Evolutionary conservation across 2,888 invertebrate species (phyloP).

Genomic region (Nomada fucata): DNA sequence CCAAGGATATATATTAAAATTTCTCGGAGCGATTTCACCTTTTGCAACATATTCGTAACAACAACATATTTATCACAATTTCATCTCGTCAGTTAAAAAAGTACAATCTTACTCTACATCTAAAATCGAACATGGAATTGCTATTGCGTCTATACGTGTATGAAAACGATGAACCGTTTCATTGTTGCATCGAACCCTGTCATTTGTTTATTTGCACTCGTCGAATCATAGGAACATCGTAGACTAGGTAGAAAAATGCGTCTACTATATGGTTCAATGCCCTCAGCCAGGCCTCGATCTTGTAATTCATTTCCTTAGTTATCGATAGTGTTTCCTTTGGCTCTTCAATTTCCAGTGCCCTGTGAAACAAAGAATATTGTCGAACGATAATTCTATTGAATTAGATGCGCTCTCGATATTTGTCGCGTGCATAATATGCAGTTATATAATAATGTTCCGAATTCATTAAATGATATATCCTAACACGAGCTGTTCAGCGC

Average conservation of each 20-base stretch:
- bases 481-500: background rate
- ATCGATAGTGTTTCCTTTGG: slow-evolving; percentile 83
- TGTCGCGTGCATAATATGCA: background rate
- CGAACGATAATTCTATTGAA: too few relatives aligned
- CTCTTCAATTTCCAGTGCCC: slow-evolving; percentile 61
- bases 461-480: background rate
- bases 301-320: slow-evolving; percentile 84
- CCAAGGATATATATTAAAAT: too few relatives aligned
- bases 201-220: slow-evolving; percentile 78
- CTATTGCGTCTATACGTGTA: background rate
- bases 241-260: slow-evolving; percentile 86
- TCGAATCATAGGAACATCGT: slow-evolving; percentile 86
- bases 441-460: background rate
- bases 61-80: background rate
- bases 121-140: background rate
- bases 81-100: background rate
- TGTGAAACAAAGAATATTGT: slow-evolving; percentile 53
- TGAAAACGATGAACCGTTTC: background rate
- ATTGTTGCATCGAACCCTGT: background rate
- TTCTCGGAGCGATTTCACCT: too few relatives aligned
- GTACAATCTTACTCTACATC: background rate
- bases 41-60: too few relatives aligned
- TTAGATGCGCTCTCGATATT: background rate
- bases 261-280: slow-evolving; percentile 85
- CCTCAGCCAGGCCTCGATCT: slow-evolving; percentile 84